These are phyloP conservation scores for Hippolais icterina DNA, from an alignment of 2,113 vertebrate genomes.

Conservation along the genomic window DNA sequence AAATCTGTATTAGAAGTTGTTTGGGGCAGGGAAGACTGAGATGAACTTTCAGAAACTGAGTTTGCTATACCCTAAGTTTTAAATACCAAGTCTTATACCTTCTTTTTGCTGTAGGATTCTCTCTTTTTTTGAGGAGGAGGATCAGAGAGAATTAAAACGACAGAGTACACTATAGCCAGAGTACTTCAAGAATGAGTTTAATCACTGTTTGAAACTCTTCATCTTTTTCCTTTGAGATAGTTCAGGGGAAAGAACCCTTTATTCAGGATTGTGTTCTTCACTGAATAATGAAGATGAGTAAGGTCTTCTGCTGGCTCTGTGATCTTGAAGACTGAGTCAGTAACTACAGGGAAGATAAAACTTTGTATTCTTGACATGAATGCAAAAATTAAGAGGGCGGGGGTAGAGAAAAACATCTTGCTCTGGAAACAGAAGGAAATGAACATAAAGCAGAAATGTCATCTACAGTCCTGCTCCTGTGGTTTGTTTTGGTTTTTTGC, in stretches of 20 bases:
- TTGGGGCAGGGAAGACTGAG: neutral
- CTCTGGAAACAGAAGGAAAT: neutral
- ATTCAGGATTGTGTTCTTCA: neutral
- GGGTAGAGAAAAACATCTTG: neutral
- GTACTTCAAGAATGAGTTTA: neutral
- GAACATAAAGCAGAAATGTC: neutral
- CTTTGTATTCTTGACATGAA: neutral
- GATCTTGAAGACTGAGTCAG: neutral
- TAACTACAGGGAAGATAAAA: neutral
- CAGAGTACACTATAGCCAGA: neutral
- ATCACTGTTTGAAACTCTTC: neutral
- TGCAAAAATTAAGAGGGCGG: neutral
- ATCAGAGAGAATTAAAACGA: neutral
- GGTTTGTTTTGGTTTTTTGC: neutral
- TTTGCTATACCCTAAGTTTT: neutral
- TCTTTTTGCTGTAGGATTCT: neutral
- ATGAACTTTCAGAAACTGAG: neutral
- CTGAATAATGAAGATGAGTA: neutral
- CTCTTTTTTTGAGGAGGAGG: neutral
- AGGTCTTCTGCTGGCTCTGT: neutral
- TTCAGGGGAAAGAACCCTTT: neutral
- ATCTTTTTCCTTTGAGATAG: neutral
- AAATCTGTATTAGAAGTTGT: neutral
- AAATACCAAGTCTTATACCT: neutral
- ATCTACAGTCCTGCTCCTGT: fast-evolving